Evolutionary conservation across 2,797 vertebrate genomes (phyloP), one percentile per base, ranked within the genome.

Genomic region (Dallia pectoralis): DNA sequence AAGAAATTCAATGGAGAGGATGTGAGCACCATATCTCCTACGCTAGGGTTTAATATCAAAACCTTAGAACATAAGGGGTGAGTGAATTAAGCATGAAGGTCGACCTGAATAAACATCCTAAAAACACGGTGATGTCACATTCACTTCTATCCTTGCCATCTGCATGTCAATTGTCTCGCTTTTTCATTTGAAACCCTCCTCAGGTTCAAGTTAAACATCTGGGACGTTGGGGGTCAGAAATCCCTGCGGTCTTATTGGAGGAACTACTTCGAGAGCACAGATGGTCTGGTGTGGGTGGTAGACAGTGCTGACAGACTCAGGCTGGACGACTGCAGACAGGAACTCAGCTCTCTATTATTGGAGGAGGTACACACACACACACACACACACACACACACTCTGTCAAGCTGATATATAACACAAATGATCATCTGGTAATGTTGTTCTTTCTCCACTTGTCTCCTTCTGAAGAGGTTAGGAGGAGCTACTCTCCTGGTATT

Each of bases 201-300:
- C 40, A 97, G 96, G 69, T 97, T 96, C 83, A 97, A 97, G 79
- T 75, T 97, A 77, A 97, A 97, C 78, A 95, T 97, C 74, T 97
- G 96, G 96, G 96, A 97, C 2, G 96, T 97, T 0, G 96, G 96
- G 0, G 96, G 96, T 74, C 96, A 97, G 88, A 97, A 95, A 85
- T 97, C 96, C 0, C 89, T 97, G 81, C 94, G 96, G 5, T 97
- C 96, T 4, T 97, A 97, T 76, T 97, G 96, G 96, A 93, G 95
- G 85, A 97, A 97, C 91, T 97, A 97, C 89, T 97, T 97, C 49
- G 96, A 97, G 87, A 96, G 96, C 90, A 97, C 96, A 0, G 96
- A 97, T 0, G 96, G 96, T 12, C 89, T 97, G 84, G 94, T 97
- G 90, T 97, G 96, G 96, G 96, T 97, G 80, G 96, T 97, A 87